phyloP scores from a whole-genome alignment of 2,797 vertebrate species.

The Euthynnus affinis region DNA sequence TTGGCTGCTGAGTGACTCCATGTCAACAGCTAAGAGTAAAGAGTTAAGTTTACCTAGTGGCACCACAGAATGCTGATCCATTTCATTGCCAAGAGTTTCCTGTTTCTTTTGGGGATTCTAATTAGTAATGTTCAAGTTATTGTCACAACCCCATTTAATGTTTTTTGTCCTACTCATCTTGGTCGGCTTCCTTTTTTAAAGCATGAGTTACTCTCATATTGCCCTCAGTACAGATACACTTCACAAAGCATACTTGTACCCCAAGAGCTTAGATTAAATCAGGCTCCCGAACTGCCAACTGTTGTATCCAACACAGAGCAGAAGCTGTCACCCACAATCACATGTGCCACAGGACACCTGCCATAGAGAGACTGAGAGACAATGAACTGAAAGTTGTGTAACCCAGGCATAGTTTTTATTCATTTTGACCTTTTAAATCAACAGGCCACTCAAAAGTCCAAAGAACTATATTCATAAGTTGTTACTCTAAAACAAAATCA shows the following conservation, averaged over 20 bases:
- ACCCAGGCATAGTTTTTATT: constrained; percentile 13
- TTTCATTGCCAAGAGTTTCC: constrained; percentile 29
- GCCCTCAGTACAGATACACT: constrained; percentile 40
- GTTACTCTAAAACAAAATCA: not conserved
- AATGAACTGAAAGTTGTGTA: constrained; percentile 44
- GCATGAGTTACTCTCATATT: constrained; percentile 56
- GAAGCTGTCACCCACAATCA: constrained; percentile 68
- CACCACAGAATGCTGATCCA: constrained; percentile 9
- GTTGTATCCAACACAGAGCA: constrained; percentile 68
- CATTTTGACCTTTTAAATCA: constrained; percentile 35
- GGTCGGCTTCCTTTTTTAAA: constrained; percentile 36
- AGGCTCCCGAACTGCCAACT: constrained; percentile 67
- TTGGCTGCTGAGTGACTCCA: constrained; percentile 22
- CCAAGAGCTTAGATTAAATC: constrained; percentile 55
- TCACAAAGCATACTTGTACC: constrained; percentile 45
- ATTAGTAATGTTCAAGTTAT: constrained; percentile 22
- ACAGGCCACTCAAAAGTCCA: not conserved
- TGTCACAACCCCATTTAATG: constrained; percentile 10
- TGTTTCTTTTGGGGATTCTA: constrained; percentile 21
- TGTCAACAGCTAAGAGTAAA: constrained; percentile 33
- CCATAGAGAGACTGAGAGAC: constrained; percentile 54
- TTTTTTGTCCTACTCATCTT: constrained; percentile 3
- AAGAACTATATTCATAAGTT: not conserved
- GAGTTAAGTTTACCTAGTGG: constrained; percentile 11
- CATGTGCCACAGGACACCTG: constrained; percentile 72